These are phyloP conservation scores for Necrosyrtes monachus DNA, from an alignment of 2,797 vertebrate species.

Conservation along the genomic window DNA sequence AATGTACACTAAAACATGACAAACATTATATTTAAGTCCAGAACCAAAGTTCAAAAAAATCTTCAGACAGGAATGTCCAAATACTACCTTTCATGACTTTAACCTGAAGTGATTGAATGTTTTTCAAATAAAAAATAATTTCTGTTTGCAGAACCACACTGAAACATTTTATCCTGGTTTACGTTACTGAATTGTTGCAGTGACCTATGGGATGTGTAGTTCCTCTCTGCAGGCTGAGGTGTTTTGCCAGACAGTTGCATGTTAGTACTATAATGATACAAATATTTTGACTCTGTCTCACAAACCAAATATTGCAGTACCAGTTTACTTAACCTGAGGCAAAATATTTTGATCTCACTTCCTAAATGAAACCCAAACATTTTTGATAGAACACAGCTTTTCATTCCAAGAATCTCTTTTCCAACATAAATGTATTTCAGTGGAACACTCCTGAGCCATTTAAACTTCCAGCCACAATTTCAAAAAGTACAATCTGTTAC, in stretches of 20 bases:
- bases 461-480: background rate
- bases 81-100: background rate
- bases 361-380: background rate
- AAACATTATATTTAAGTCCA: background rate
- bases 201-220: background rate
- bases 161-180: background rate
- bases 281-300: background rate
- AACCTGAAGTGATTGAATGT: background rate
- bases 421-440: background rate
- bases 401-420: background rate
- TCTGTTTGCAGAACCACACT: background rate
- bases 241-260: background rate
- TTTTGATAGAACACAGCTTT: background rate
- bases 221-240: background rate
- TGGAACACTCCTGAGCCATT: background rate
- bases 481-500: background rate
- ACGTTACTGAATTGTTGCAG: background rate
- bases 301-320: background rate
- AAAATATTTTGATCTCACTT: slow-evolving; percentile 9
- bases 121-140: background rate
- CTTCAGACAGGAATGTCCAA: background rate
- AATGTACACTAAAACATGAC: background rate
- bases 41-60: background rate
- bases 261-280: background rate
- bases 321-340: background rate